Evolutionary conservation across 2,113 vertebrate genomes (phyloP).

Genomic region (Halcyon malimbica): DNA sequence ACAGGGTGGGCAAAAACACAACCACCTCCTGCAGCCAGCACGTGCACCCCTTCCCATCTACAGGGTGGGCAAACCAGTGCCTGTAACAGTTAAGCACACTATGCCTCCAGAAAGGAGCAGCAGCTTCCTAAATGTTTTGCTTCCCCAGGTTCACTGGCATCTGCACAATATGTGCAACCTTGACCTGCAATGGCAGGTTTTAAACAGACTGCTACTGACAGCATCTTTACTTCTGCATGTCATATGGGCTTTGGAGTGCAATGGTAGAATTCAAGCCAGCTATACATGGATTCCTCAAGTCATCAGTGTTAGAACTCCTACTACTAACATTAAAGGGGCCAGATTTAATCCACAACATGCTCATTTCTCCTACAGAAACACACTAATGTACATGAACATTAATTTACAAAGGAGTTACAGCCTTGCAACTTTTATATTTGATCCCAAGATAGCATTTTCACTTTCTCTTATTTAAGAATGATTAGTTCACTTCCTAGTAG

Average conservation of each 20-base stretch:
- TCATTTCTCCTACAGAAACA: slow-evolving; percentile 12
- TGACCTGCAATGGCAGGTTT: slow-evolving; percentile 41
- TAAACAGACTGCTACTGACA: not conserved
- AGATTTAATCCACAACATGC: not conserved
- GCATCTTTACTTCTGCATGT: not conserved
- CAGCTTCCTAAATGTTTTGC: not conserved
- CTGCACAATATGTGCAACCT: slow-evolving; percentile 48
- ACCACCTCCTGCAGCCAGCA: not conserved
- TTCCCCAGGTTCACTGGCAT: not conserved
- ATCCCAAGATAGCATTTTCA: slow-evolving; percentile 10
- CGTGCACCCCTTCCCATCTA: not conserved
- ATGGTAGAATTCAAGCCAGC: not conserved
- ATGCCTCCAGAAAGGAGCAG: not conserved
- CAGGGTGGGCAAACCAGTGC: not conserved
- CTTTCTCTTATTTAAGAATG: not conserved
- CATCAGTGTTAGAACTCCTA: not conserved
- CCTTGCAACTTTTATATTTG: not conserved
- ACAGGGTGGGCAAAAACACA: not conserved
- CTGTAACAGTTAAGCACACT: not conserved
- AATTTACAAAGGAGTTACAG: not conserved
- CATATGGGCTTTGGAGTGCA: not conserved
- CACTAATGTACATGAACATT: not conserved
- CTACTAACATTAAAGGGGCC: not conserved
- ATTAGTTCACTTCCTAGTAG: not conserved
- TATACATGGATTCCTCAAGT: not conserved